A percentile compares a stretch with the other conserved stretches of the same genome.
phyloP scores from a whole-genome alignment of 2,888 invertebrate genomes.

The Ectobius pallidus region DNA sequence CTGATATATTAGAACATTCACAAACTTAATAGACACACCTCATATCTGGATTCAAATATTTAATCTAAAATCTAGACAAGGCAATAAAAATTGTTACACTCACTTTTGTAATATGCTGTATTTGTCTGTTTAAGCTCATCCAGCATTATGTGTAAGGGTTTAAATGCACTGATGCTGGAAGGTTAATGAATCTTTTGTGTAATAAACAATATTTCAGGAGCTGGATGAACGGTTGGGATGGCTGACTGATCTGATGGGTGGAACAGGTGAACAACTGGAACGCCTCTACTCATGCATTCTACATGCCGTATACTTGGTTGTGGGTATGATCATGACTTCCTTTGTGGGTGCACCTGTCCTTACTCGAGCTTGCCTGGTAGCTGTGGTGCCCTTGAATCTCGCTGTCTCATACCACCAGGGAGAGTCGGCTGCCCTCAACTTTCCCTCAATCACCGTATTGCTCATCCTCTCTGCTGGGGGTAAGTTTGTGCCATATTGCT shows the following conservation, averaged over 20 bases:
- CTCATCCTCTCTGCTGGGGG: slow-evolving; percentile 52
- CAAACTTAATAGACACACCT: too few relatives aligned
- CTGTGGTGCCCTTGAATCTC: slow-evolving; percentile 52
- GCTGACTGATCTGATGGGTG: slow-evolving; percentile 52
- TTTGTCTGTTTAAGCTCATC: too few relatives aligned
- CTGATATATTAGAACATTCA: too few relatives aligned
- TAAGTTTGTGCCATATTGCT: slow-evolving; percentile 46
- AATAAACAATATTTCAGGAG: slow-evolving; percentile 45
- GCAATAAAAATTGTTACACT: too few relatives aligned
- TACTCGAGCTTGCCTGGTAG: slow-evolving; percentile 51
- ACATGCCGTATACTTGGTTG: slow-evolving; percentile 51
- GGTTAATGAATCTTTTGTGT: too few relatives aligned
- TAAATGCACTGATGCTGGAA: too few relatives aligned
- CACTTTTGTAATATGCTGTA: too few relatives aligned
- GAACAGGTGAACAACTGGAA: slow-evolving; percentile 48
- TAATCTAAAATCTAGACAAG: too few relatives aligned
- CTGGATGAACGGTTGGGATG: slow-evolving; percentile 53
- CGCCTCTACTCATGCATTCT: slow-evolving; percentile 48
- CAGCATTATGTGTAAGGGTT: too few relatives aligned
- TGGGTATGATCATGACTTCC: slow-evolving; percentile 53
- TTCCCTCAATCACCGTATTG: slow-evolving; percentile 51
- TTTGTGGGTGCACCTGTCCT: slow-evolving; percentile 53
- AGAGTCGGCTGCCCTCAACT: slow-evolving; percentile 51
- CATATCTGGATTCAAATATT: too few relatives aligned
- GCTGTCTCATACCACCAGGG: slow-evolving; percentile 52